Percentiles rank a stretch among this genome's conserved stretches.
phyloP scores from a whole-genome alignment of 2,797 vertebrate species.

The Peromyscus eremicus region DNA sequence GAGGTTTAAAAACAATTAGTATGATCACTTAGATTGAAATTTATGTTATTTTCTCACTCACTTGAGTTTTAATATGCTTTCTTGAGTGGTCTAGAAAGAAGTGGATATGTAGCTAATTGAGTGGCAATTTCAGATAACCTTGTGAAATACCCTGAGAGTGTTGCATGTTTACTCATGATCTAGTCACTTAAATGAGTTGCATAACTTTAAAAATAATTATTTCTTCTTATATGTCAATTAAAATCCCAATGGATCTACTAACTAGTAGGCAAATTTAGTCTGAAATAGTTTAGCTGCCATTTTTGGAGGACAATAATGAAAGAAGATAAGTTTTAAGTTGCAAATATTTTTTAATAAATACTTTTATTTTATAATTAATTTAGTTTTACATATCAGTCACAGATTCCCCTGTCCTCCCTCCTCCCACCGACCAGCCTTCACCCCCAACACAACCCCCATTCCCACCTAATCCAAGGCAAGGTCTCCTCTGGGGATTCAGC shows the following conservation, averaged over 20 bases:
- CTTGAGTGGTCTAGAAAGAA: not conserved
- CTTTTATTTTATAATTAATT: too few species aligned
- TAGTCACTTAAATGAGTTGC: conserved; percentile 43
- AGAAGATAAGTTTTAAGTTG: not conserved
- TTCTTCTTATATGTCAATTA: conserved; percentile 57
- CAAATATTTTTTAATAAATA: not conserved
- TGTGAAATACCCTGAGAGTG: not conserved
- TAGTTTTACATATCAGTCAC: too few species aligned
- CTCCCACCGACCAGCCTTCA: too few species aligned
- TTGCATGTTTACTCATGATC: not conserved
- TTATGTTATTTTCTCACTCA: conserved; percentile 16
- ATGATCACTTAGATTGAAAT: conserved; percentile 19
- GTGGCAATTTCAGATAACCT: conserved; percentile 38
- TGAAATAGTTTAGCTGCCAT: conserved; percentile 53
- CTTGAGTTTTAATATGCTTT: conserved; percentile 14
- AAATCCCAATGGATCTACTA: conserved; percentile 45
- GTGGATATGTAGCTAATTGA: not conserved
- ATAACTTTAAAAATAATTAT: conserved; percentile 55
- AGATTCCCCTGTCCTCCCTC: too few species aligned
- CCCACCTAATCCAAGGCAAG: too few species aligned
- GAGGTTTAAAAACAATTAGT: conserved; percentile 37
- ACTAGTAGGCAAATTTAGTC: conserved; percentile 2
- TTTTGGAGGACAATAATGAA: conserved; percentile 6
- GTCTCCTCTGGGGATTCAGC: too few species aligned
- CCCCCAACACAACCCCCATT: too few species aligned